These are phyloP conservation scores for Chrosomus eos DNA, from an alignment of 2,797 vertebrate species.

Conservation along the genomic window DNA sequence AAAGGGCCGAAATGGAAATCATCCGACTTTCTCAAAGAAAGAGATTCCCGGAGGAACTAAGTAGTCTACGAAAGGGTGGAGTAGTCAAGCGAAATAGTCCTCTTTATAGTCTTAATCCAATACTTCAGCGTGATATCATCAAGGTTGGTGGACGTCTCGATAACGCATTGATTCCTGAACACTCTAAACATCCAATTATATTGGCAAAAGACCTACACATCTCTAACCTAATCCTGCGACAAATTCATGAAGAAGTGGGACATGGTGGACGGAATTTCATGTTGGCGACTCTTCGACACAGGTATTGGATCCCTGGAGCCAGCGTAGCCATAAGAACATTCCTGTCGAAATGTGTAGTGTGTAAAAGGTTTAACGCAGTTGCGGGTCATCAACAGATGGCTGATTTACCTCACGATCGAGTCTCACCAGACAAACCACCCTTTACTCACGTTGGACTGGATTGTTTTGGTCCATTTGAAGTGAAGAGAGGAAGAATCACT, in stretches of 20 bases:
- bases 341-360: conserved; percentile 19
- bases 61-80: not conserved
- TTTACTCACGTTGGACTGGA: not conserved
- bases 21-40: not conserved
- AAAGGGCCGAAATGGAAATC: conserved; percentile 6
- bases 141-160: not conserved
- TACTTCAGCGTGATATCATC: not conserved
- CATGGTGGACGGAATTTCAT: not conserved
- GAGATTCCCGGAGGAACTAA: not conserved
- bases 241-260: not conserved
- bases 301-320: conserved; percentile 30
- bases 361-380: not conserved
- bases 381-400: conserved; percentile 8
- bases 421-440: not conserved
- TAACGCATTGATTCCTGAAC: not conserved
- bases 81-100: not conserved
- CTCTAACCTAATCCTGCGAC: not conserved
- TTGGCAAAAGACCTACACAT: not conserved
- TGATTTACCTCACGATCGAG: not conserved
- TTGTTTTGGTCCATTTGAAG: not conserved
- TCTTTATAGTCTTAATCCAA: not conserved
- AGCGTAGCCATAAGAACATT: conserved; percentile 10
- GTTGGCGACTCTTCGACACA: not conserved
- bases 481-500: no score
- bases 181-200: not conserved